These are phyloP conservation scores for Drosophila siamana DNA, from an alignment of 2,888 invertebrate species.

Conservation along the genomic window DNA sequence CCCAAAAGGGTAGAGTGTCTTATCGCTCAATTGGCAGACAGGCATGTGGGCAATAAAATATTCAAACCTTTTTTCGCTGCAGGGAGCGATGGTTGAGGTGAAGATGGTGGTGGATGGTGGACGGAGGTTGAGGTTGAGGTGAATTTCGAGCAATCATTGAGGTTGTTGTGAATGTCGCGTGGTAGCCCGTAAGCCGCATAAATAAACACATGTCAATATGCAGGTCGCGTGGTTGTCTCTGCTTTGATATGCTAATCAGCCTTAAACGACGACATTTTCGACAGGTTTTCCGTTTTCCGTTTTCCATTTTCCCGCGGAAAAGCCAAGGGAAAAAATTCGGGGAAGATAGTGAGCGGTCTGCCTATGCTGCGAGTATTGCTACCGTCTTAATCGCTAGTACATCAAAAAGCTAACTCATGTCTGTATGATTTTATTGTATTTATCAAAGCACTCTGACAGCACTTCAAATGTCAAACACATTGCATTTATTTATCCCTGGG, in stretches of 20 bases:
- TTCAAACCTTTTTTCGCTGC: conserved; percentile 58
- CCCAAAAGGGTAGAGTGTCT: conserved; percentile 27
- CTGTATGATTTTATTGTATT: conserved; percentile 27
- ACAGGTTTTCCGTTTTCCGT: conserved; percentile 80
- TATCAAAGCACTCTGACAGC: conserved; percentile 17
- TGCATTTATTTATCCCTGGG: conserved; percentile 48
- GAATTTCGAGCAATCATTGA: conserved; percentile 9
- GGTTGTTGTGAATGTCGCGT: conserved; percentile 12
- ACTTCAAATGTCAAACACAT: conserved; percentile 44
- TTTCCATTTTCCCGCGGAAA: conserved; percentile 76
- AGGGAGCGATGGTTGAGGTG: too few relatives aligned
- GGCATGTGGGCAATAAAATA: conserved; percentile 68
- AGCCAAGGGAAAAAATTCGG: conserved; percentile 16
- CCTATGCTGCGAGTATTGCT: conserved; percentile 7
- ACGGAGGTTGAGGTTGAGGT: too few relatives aligned
- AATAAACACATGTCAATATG: conserved; percentile 78
- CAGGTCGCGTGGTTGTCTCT: conserved; percentile 63
- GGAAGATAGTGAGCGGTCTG: conserved; percentile 37
- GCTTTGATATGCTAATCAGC: conserved; percentile 79
- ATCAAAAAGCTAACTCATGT: conserved; percentile 14
- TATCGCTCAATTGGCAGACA: conserved; percentile 67
- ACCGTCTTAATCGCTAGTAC: conserved; percentile 44
- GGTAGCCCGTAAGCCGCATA: conserved; percentile 50
- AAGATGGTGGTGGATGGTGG: background rate
- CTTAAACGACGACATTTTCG: conserved; percentile 75